A percentile compares a stretch with the other conserved stretches of the same genome.
These are phyloP conservation scores for Lasius fuliginosus DNA, from an alignment of 2,888 invertebrate genomes.

Conservation along the genomic window DNA sequence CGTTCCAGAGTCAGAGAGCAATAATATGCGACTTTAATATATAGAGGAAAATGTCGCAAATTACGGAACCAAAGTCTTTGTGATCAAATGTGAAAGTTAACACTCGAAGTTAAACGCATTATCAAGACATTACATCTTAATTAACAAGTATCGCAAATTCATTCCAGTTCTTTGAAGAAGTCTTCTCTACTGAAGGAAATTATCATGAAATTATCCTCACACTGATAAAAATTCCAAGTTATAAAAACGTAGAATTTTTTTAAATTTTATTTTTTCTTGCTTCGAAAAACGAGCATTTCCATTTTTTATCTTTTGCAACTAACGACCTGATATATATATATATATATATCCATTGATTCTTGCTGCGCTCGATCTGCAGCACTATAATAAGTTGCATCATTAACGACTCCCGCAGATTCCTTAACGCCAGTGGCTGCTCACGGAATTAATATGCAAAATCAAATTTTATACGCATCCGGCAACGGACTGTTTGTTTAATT, in stretches of 20 bases:
- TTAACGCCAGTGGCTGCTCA: constrained; percentile 50
- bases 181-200: not conserved
- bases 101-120: not conserved
- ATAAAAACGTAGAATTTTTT: not conserved
- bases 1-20: not conserved
- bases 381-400: constrained; percentile 29
- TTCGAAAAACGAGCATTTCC: not conserved
- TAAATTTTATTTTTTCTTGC: not conserved
- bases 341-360: constrained; percentile 10
- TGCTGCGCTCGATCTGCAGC: not conserved
- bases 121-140: constrained; percentile 1
- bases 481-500: constrained; percentile 78
- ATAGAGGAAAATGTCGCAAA: not conserved
- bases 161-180: not conserved
- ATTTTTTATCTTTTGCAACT: not conserved
- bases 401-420: constrained; percentile 21
- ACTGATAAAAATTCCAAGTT: not conserved
- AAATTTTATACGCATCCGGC: constrained; percentile 72
- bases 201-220: not conserved
- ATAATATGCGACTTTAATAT: constrained; percentile 12
- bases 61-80: not conserved
- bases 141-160: not conserved
- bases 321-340: not conserved
- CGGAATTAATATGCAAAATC: constrained; percentile 74
- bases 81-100: not conserved